Evolutionary conservation across 2,113 vertebrate genomes (phyloP).

Genomic region (Stomatorhinus ivindoensis): DNA sequence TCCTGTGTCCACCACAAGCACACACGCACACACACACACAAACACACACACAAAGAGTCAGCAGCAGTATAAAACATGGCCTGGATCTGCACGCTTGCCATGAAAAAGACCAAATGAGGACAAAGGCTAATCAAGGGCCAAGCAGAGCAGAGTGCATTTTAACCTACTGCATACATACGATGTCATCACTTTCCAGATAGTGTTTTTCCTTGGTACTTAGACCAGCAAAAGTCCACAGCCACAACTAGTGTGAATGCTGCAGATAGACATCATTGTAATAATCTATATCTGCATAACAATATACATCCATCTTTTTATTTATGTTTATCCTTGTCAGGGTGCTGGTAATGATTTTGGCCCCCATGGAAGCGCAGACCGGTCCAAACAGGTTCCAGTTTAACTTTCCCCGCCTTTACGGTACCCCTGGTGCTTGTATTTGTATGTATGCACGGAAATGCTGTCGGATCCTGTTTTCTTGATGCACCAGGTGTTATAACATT

Average conservation of each 20-base stretch:
- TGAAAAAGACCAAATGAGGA: background rate
- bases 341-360: background rate
- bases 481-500: background rate
- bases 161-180: background rate
- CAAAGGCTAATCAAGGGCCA: background rate
- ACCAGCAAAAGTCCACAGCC: background rate
- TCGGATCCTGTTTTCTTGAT: background rate
- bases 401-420: background rate
- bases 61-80: background rate
- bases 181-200: background rate
- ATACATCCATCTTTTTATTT: constrained; percentile 22
- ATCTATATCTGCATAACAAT: constrained; percentile 16
- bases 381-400: background rate
- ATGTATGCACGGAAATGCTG: background rate
- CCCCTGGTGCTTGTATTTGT: background rate
- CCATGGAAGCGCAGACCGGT: background rate
- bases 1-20: background rate
- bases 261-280: background rate
- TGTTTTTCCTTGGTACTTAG: background rate
- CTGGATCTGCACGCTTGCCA: background rate
- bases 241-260: background rate
- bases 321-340: background rate
- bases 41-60: background rate
- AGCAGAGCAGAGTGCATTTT: background rate
- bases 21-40: no score